Evolutionary conservation across 2,113 vertebrate species (phyloP).

Genomic region (Amphiprion ocellaris): DNA sequence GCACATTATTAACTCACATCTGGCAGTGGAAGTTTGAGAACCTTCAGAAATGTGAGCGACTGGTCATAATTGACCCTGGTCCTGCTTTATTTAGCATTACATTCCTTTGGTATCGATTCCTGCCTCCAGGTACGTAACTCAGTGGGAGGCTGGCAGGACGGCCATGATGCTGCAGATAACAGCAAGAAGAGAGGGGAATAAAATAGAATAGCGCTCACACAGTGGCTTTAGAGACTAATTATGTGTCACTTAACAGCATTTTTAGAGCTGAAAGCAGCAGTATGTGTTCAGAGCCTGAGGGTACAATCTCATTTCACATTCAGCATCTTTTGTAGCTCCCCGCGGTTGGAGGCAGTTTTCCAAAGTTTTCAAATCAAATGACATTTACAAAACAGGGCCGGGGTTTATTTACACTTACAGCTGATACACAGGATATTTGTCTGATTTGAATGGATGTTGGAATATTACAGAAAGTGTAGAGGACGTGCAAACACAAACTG

Average conservation of each 20-base stretch:
- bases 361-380: slow-evolving; percentile 61
- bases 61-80: slow-evolving; percentile 28
- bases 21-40: neutral
- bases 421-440: slow-evolving; percentile 42
- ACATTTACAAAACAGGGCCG: slow-evolving; percentile 66
- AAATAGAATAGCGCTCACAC: neutral
- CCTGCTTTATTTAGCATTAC: slow-evolving; percentile 42
- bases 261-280: slow-evolving; percentile 37
- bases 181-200: neutral
- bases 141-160: slow-evolving; percentile 45
- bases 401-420: slow-evolving; percentile 38
- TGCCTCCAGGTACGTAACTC: slow-evolving; percentile 16
- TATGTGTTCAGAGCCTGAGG: slow-evolving; percentile 65
- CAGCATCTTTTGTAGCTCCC: slow-evolving; percentile 46
- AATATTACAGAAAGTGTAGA: neutral
- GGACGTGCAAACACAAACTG: neutral
- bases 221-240: slow-evolving; percentile 58
- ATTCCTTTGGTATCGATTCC: slow-evolving; percentile 44
- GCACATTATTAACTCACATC: neutral
- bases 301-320: slow-evolving; percentile 69
- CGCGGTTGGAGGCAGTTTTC: slow-evolving; percentile 26
- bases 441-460: slow-evolving; percentile 25
- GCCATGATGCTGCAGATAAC: slow-evolving; percentile 21
- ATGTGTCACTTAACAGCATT: slow-evolving; percentile 61
- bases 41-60: slow-evolving; percentile 12